These are phyloP conservation scores for Danio jaintianensis DNA, from an alignment of 2,797 vertebrate genomes.

Conservation along the genomic window DNA sequence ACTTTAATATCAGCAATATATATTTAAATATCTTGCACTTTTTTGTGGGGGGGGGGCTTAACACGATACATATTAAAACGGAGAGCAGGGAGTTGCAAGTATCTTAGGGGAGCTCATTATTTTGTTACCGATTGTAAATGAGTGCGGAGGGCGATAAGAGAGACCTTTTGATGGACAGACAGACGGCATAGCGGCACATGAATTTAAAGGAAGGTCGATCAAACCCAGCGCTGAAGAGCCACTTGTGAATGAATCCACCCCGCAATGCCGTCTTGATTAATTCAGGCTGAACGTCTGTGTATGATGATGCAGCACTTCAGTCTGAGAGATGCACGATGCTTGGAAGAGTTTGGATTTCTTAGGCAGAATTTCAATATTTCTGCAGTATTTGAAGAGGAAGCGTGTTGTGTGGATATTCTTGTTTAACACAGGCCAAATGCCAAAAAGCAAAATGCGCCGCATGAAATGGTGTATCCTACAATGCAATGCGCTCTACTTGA, in stretches of 20 bases:
- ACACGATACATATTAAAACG: slow-evolving; percentile 67
- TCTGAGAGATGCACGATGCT: slow-evolving; percentile 10
- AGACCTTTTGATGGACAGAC: slow-evolving; percentile 41
- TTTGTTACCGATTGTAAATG: slow-evolving; percentile 64
- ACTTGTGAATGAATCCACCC: slow-evolving; percentile 43
- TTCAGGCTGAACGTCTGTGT: background rate
- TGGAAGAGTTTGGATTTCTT: slow-evolving; percentile 8
- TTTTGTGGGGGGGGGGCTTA: slow-evolving; percentile 22
- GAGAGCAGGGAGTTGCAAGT: slow-evolving; percentile 53
- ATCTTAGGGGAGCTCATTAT: slow-evolving; percentile 80
- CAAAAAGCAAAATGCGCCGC: background rate
- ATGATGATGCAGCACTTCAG: slow-evolving; percentile 17
- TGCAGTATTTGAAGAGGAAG: background rate
- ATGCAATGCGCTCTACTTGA: background rate
- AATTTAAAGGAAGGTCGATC: slow-evolving; percentile 25
- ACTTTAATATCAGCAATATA: slow-evolving; percentile 39
- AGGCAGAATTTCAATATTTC: background rate
- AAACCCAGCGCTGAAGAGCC: slow-evolving; percentile 14
- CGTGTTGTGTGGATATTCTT: background rate
- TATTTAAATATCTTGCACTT: slow-evolving; percentile 47
- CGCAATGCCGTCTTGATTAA: slow-evolving; percentile 36
- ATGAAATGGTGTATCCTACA: background rate
- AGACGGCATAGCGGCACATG: background rate
- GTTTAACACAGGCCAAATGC: background rate
- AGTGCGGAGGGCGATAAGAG: slow-evolving; percentile 44